phyloP scores from a whole-genome alignment of 2,797 vertebrate species.

The Prionace glauca region DNA sequence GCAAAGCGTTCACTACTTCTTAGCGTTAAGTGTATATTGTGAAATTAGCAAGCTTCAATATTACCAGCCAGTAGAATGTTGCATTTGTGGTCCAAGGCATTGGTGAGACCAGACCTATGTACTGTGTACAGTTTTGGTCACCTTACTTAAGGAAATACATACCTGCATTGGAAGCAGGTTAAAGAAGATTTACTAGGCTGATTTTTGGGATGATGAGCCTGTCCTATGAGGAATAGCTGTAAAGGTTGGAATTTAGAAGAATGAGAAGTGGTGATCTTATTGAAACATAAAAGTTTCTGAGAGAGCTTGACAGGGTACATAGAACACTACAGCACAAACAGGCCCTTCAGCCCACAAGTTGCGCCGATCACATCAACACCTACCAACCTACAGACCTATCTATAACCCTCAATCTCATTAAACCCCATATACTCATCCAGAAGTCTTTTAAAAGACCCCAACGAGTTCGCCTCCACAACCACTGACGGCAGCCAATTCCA shows the following conservation, averaged over 20 bases:
- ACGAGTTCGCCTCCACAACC: too few relatives aligned
- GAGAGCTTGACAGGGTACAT: too few relatives aligned
- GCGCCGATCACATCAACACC: too few relatives aligned
- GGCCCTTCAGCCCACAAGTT: too few relatives aligned
- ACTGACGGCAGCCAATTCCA: too few relatives aligned
- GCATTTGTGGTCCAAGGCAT: background rate
- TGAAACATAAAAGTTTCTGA: background rate
- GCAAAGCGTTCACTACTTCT: background rate
- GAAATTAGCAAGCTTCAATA: background rate
- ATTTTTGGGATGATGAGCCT: background rate
- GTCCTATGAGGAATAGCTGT: background rate
- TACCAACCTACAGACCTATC: too few relatives aligned
- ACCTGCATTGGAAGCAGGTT: background rate
- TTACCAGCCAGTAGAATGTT: background rate
- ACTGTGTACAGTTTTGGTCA: background rate
- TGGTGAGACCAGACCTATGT: background rate
- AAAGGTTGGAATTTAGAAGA: background rate
- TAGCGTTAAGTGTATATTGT: background rate
- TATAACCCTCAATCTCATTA: too few relatives aligned
- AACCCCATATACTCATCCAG: too few relatives aligned
- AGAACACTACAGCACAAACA: too few relatives aligned
- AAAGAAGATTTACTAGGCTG: background rate
- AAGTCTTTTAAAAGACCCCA: too few relatives aligned
- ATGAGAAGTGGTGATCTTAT: background rate
- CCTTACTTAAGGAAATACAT: background rate